Conservation (phyloP, 2,113 vertebrate genomes). For the Festucalex cinctus region DNA sequence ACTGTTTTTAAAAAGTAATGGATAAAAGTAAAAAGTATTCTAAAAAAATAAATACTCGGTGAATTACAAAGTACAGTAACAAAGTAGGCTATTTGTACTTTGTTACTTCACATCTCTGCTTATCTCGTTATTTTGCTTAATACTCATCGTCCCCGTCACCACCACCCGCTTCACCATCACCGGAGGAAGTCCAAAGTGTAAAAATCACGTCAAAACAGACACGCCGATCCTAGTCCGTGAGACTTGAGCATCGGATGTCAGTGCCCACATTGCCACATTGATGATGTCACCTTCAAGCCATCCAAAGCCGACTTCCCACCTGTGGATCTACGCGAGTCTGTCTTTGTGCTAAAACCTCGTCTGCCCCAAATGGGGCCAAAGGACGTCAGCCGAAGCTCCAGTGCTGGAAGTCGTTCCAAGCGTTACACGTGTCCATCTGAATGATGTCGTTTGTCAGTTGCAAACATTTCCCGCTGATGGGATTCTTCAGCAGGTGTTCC, state of each 20-base stretch:
- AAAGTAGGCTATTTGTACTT: too few relatives aligned
- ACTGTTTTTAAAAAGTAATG: too few relatives aligned
- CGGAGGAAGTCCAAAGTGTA: not conserved
- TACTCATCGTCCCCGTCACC: not conserved
- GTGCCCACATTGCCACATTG: constrained; percentile 1
- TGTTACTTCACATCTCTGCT: too few relatives aligned
- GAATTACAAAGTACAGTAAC: too few relatives aligned
- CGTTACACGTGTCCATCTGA: constrained; percentile 73
- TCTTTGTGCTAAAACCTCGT: constrained; percentile 28
- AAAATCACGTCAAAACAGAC: not conserved
- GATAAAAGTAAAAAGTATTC: too few relatives aligned
- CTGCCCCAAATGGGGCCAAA: not conserved
- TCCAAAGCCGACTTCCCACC: constrained; percentile 30
- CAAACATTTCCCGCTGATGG: constrained; percentile 77
- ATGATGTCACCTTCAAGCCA: constrained; percentile 23
- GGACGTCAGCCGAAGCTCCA: constrained; percentile 81
- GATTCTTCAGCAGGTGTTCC: constrained; percentile 81
- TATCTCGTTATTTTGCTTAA: not conserved
- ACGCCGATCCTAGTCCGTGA: not conserved
- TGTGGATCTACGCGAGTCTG: constrained; percentile 23
- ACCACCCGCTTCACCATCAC: not conserved
- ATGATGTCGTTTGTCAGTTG: constrained; percentile 66
- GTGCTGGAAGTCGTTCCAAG: constrained; percentile 73
- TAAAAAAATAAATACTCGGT: too few relatives aligned
- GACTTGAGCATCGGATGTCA: not conserved